Percentiles rank a stretch among this genome's conserved stretches.
phyloP scores from a whole-genome alignment of 2,113 vertebrate species.

The Mionectes macconnelli region DNA sequence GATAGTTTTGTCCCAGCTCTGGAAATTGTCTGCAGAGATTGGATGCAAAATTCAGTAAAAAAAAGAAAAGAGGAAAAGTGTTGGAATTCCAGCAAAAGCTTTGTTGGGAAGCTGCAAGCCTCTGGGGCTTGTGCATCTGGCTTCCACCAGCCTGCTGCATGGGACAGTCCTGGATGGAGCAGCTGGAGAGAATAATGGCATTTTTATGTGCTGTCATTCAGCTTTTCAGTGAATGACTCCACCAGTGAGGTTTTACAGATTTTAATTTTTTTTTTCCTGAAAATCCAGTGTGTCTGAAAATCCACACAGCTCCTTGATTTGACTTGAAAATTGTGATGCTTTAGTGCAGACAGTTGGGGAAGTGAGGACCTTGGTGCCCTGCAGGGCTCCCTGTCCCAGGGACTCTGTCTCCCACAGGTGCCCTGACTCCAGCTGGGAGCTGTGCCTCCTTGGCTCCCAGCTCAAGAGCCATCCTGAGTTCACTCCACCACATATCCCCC shows the following conservation, averaged over 20 bases:
- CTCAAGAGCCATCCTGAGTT: background rate
- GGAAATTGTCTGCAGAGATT: background rate
- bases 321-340: background rate
- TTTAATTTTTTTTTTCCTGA: background rate
- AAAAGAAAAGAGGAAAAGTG: background rate
- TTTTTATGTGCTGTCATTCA: background rate
- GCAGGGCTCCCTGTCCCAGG: background rate
- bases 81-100: background rate
- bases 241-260: background rate
- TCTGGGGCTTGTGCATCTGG: background rate
- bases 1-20: background rate
- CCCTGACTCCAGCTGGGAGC: background rate
- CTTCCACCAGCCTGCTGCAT: background rate
- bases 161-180: background rate
- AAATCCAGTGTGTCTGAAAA: background rate
- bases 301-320: background rate
- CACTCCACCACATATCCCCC: rapidly evolving
- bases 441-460: background rate
- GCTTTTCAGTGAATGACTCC: background rate
- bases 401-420: background rate
- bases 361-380: background rate
- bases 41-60: background rate
- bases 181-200: background rate
- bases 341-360: background rate
- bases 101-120: background rate